A percentile compares a stretch with the other conserved stretches of the same genome.
phyloP scores from a whole-genome alignment of 2,888 invertebrate species.

The Rhogogaster chlorosoma region DNA sequence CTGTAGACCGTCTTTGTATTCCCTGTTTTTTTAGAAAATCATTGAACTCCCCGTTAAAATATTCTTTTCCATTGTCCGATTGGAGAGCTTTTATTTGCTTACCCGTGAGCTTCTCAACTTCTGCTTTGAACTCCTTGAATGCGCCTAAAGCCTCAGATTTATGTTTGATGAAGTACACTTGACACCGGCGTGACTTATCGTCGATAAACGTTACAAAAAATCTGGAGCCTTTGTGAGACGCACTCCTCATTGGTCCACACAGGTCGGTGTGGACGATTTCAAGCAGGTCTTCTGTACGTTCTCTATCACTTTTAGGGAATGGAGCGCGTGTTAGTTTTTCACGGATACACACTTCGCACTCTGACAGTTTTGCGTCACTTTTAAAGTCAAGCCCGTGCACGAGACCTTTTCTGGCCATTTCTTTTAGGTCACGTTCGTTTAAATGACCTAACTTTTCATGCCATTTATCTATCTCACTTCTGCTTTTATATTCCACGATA shows the following conservation, averaged over 20 bases:
- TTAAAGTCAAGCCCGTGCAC: not conserved
- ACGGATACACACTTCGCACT: slow-evolving; percentile 53
- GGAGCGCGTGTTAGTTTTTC: slow-evolving; percentile 53
- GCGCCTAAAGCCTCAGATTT: slow-evolving; percentile 52
- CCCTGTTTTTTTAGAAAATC: slow-evolving; percentile 57
- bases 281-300: slow-evolving; percentile 16
- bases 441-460: not conserved
- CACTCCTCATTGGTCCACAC: slow-evolving; percentile 54
- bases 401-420: not conserved
- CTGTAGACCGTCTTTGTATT: slow-evolving; percentile 61
- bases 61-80: slow-evolving; percentile 59
- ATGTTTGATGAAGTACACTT: slow-evolving; percentile 54
- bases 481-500: not conserved
- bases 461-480: not conserved
- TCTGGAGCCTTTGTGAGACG: slow-evolving; percentile 40
- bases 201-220: slow-evolving; percentile 58
- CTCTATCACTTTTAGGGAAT: slow-evolving; percentile 37
- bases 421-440: not conserved
- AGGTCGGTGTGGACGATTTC: slow-evolving; percentile 57
- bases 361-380: slow-evolving; percentile 9
- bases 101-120: slow-evolving; percentile 51
- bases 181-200: slow-evolving; percentile 56
- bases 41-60: slow-evolving; percentile 55
- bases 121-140: slow-evolving; percentile 53
- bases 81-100: slow-evolving; percentile 55